phyloP scores from a whole-genome alignment of 2,797 vertebrate species.

The Aeoliscus strigatus region DNA sequence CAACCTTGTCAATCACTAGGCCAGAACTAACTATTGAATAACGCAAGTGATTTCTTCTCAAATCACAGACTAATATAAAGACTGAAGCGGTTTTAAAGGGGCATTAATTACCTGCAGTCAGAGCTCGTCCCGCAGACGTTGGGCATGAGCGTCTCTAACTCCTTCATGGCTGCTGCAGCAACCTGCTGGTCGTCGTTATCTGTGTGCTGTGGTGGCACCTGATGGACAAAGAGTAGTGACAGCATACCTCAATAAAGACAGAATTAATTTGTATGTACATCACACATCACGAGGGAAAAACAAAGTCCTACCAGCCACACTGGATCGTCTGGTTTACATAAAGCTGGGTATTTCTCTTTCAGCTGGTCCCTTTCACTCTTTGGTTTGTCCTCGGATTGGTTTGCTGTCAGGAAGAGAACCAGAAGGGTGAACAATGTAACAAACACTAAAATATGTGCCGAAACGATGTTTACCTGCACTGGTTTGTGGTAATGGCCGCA shows the following conservation, averaged over 20 bases:
- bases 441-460: too few relatives aligned
- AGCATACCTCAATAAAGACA: too few relatives aligned
- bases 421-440: background rate
- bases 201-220: constrained; percentile 11
- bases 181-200: constrained; percentile 85
- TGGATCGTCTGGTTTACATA: constrained; percentile 85
- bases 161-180: constrained; percentile 84
- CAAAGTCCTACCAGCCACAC: constrained; percentile 76
- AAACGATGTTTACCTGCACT: constrained; percentile 76
- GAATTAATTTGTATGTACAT: too few relatives aligned
- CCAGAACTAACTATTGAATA: too few relatives aligned
- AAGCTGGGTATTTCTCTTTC: constrained; percentile 83
- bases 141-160: constrained; percentile 88
- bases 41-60: too few relatives aligned
- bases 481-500: constrained; percentile 75
- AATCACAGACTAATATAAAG: too few relatives aligned
- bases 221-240: too few relatives aligned
- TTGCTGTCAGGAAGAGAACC: constrained; percentile 37
- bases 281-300: too few relatives aligned
- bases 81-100: too few relatives aligned
- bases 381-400: constrained; percentile 67
- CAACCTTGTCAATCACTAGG: too few relatives aligned
- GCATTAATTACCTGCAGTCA: constrained; percentile 52
- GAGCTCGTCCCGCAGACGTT: constrained; percentile 62
- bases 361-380: constrained; percentile 82